Percentiles rank a stretch among this genome's conserved stretches.
Conservation (phyloP, 2,797 vertebrate species). For the Chelon auratus region DNA sequence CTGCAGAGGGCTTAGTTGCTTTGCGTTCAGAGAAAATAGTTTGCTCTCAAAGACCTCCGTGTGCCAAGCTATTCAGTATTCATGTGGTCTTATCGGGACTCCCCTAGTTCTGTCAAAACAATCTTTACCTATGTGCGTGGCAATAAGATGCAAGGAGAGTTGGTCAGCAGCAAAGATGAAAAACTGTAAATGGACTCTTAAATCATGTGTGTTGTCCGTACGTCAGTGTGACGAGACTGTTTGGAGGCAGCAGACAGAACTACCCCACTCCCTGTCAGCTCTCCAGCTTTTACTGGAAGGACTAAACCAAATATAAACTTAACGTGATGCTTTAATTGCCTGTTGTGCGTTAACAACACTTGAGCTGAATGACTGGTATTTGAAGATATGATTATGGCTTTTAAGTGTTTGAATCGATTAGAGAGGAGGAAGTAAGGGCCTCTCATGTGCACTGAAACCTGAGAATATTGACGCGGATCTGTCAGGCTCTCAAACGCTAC, state of each 20-base stretch:
- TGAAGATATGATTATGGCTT: conserved; percentile 38
- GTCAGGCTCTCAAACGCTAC: conserved; percentile 8
- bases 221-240: conserved; percentile 26
- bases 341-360: conserved; percentile 38
- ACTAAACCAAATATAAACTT: conserved; percentile 21
- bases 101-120: conserved; percentile 15
- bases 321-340: conserved; percentile 49
- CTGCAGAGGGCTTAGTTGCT: conserved; percentile 60
- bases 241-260: conserved; percentile 13
- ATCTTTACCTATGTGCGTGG: conserved; percentile 11
- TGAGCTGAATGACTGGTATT: conserved; percentile 17
- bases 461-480: conserved; percentile 30
- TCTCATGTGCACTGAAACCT: conserved; percentile 29
- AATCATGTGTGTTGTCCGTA: conserved; percentile 47
- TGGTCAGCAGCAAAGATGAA: conserved; percentile 22
- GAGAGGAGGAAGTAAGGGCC: conserved; percentile 6
- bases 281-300: conserved; percentile 28
- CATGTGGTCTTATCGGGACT: conserved; percentile 16
- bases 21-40: conserved; percentile 55
- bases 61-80: conserved; percentile 40
- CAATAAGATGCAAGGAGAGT: conserved; percentile 9
- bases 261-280: conserved; percentile 19
- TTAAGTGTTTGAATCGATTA: conserved; percentile 32
- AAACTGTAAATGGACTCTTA: conserved; percentile 36
- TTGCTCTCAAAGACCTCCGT: conserved; percentile 34